Evolutionary conservation across 2,888 invertebrate genomes (phyloP).

Genomic region (Mesochorus sp.): DNA sequence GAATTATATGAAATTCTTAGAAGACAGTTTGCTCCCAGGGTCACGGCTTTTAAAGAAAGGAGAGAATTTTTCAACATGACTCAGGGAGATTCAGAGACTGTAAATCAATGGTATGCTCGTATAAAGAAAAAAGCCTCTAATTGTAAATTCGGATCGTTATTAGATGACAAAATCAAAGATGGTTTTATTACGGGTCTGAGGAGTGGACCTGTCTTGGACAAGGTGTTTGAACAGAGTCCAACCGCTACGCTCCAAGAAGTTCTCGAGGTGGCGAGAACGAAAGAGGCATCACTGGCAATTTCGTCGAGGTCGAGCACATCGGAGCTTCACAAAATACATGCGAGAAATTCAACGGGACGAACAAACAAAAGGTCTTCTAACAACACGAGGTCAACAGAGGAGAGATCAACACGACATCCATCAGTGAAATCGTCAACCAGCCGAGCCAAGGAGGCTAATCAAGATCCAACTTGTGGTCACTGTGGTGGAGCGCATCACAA

Average conservation of each 20-base stretch:
- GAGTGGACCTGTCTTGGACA: conserved; percentile 54
- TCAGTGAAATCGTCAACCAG: not conserved
- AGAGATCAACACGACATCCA: not conserved
- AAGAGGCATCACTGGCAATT: conserved; percentile 56
- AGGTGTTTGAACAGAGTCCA: conserved; percentile 57
- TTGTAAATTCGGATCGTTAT: conserved; percentile 62
- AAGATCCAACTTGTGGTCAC: conserved; percentile 1
- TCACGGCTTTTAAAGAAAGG: conserved; percentile 60
- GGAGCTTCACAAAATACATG: conserved; percentile 11
- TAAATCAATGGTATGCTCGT: conserved; percentile 68
- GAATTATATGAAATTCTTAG: conserved; percentile 58
- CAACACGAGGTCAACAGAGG: not conserved
- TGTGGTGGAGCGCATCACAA: conserved; percentile 17
- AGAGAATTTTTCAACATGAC: conserved; percentile 65
- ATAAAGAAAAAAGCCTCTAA: conserved; percentile 66
- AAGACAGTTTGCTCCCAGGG: conserved; percentile 57
- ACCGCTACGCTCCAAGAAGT: conserved; percentile 34
- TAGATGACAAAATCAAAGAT: conserved; percentile 68
- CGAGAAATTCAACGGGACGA: not conserved
- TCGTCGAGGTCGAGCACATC: conserved; percentile 12
- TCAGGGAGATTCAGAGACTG: conserved; percentile 63
- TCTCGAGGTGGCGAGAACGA: conserved; percentile 55
- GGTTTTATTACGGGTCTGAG: conserved; percentile 64
- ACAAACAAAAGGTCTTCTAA: not conserved
- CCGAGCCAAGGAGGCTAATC: not conserved